A percentile compares a stretch with the other conserved stretches of the same genome.
phyloP scores from a whole-genome alignment of 2,797 vertebrate species.

The Valencia hispanica region DNA sequence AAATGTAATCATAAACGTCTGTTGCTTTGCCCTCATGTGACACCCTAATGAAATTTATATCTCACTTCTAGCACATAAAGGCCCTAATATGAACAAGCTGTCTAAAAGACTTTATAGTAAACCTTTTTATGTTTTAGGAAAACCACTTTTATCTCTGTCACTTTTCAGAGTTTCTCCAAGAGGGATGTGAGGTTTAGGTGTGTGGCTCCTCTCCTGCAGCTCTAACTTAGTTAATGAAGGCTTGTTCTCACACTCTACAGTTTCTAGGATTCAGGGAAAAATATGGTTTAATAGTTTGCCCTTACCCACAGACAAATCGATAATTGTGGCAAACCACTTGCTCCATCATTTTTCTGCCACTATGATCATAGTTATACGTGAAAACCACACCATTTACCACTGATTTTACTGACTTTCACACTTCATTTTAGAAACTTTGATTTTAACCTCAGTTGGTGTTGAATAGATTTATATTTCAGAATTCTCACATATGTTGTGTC shows the following conservation, averaged over 20 bases:
- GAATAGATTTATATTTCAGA: too few relatives aligned
- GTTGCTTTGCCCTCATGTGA: background rate
- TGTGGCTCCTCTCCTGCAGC: background rate
- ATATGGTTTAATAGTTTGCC: background rate
- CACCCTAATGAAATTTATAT: background rate
- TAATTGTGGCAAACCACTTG: background rate
- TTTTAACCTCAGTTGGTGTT: too few relatives aligned
- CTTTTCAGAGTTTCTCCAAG: background rate
- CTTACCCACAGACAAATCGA: too few relatives aligned
- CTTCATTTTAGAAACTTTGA: too few relatives aligned
- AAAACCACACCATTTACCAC: too few relatives aligned
- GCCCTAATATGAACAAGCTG: background rate
- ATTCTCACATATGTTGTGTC: too few relatives aligned
- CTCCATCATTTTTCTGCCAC: background rate
- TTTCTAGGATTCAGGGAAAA: background rate
- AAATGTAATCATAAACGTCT: background rate
- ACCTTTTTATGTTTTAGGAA: background rate
- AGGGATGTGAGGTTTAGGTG: background rate
- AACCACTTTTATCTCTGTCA: background rate
- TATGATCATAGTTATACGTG: background rate
- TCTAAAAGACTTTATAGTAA: background rate
- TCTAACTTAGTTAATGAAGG: background rate
- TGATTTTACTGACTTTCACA: too few relatives aligned
- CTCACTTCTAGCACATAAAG: background rate
- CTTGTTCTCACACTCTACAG: background rate